Evolutionary conservation across 2,888 invertebrate genomes (phyloP), one percentile per base, ranked within the genome.

Genomic region (Leptopilina syphax): DNA sequence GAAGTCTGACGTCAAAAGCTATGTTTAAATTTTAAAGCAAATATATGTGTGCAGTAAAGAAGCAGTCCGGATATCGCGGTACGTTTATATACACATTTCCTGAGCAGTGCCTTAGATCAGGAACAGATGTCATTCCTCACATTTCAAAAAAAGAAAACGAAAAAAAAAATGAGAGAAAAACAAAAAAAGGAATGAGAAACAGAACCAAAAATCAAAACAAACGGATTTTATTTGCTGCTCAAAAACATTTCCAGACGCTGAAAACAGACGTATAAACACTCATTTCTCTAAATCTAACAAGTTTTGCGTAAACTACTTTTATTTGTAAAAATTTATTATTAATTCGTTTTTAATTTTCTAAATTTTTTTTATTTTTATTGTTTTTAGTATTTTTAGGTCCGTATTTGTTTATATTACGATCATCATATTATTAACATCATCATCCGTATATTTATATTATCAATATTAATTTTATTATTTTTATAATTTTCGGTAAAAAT

Each of bases 1-100:
- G 77, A 79, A 81, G 82, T 76, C 77, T 89, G 88, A 89, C 87
- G 89, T 89, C 89, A 89, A 84, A 73, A 67, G 81, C 89, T 89
- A 89, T 86, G 87, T 89, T 88, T 89, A 89, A 88, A 88, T 87
- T 78, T 83, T 82, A 79, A 84, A 80, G 57, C 70, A 81, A 82
- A 50, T 50, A 50, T 50, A 50, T 50, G 12, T 79, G 79, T 65
- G 66, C 76, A 76, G 44, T 81, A 41, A 34, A 54, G 57, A 70
- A 70, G 50, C 9, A 18, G 57, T 34, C 57, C 34, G 73, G 57
- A 73, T 73, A 57, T 27, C 57, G 27, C 57, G 10, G 24, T 50
- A n/a, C 13, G 27, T 73, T 54, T 34, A 50, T 18, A 27, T 47
- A 41, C 13, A 65, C 65, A 47, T 73, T 65, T 54, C 63, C 47